Conservation (phyloP, 1,140 invertebrate genomes). For the Drosophila sp. region DNA sequence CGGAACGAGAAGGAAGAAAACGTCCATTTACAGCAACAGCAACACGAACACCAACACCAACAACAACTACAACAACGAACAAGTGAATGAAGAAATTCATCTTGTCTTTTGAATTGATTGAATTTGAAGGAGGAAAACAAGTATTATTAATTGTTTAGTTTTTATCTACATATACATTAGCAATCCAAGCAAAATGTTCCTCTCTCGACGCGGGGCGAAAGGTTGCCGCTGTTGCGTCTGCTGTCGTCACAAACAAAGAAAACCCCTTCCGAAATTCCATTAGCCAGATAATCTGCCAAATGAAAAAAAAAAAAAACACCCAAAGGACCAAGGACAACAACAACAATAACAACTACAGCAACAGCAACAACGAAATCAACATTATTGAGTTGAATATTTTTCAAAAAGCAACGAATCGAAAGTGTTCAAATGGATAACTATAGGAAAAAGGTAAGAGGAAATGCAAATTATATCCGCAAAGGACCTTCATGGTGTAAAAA, state of each 20-base stretch:
- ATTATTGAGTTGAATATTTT: slow-evolving; percentile 38
- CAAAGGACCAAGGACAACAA: slow-evolving; percentile 21
- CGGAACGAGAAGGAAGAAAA: slow-evolving; percentile 3
- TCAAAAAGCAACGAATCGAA: slow-evolving; percentile 1
- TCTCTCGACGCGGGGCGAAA: slow-evolving; percentile 44
- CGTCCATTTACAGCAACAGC: slow-evolving; percentile 11
- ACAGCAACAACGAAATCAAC: slow-evolving; percentile 45
- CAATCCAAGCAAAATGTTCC: slow-evolving; percentile 43
- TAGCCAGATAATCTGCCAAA: slow-evolving; percentile 7
- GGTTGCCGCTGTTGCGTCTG: slow-evolving; percentile 68
- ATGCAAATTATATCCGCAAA: background rate
- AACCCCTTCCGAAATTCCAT: slow-evolving; percentile 52
- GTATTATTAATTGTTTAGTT: slow-evolving; percentile 3
- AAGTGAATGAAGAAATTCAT: slow-evolving; percentile 1
- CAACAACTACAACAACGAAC: background rate
- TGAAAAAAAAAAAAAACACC: background rate
- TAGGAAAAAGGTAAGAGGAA: slow-evolving; percentile 74
- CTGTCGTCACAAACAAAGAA: slow-evolving; percentile 73
- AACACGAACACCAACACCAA: background rate
- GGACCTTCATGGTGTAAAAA: background rate
- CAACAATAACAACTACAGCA: slow-evolving; percentile 27
- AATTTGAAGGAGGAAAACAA: background rate
- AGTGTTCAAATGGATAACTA: slow-evolving; percentile 74
- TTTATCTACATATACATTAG: background rate
- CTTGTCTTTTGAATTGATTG: background rate